Base-by-base conservation (phyloP, 2,113 vertebrate genomes). In the Labeo rohita region DNA sequence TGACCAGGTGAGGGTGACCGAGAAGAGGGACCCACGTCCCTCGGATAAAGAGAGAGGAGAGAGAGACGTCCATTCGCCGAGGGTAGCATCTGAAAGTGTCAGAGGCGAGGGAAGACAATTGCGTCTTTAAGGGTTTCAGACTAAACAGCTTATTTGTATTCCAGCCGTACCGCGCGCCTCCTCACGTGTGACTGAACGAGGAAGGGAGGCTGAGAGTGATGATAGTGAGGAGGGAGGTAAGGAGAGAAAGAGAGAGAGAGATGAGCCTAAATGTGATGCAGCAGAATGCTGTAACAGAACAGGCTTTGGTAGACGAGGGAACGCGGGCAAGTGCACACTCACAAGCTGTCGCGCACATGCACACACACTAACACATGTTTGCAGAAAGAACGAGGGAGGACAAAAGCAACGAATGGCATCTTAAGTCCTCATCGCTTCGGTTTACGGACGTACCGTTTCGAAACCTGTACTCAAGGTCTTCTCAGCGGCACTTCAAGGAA, bases 81-180 rank as follows among this genome's bases (percentile, higher is more conserved):
- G 16, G 34, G 10, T 16, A 56, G 36, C 54, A 79, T 59, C 77
- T 61, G 36, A 61, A 74, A 49, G 45, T 49, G 45, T 49, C 45
- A 74, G 87, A 91, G 75, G 85, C 45, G 66, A 89, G 89, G 89
- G 88, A 88, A 73, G 49, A 95, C 94, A 95, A 93, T 93, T 91
- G 89, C 63, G 86, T 94, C 92, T 94, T 95, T 95, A 94, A 95
- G 92, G 85, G 87, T 91, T 89, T 88, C 79, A 83, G 85, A 84
- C 82, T 90, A 87, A 88, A 92, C 83, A 90, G 84, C 93, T 91
- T 89, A 95, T 95, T 95, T 94, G 94, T 94, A 95, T 95, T 94
- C 95, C 45, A 61, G 89, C 86, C 92, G 89, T 89, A 88, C 85
- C 73, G 88, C 84, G 87, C 87, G 90, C 91, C 91, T 94, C 89